Base-by-base conservation (phyloP, 2,888 invertebrate species). In the Hoplodrina ambigua region DNA sequence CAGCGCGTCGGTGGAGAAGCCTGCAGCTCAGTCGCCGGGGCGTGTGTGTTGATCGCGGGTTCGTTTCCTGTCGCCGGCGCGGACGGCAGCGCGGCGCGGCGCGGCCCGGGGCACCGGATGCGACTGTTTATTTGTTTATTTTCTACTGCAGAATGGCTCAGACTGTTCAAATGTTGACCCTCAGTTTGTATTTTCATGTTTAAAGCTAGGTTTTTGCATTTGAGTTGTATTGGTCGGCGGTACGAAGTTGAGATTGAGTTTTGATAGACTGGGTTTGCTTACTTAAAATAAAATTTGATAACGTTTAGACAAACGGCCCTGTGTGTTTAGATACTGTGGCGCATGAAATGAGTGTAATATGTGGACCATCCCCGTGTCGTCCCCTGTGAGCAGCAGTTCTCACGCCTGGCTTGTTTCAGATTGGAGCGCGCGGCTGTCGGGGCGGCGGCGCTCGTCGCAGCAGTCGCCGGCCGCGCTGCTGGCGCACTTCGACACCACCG, bases 401-500 rank as follows among this genome's bases (percentile, higher is more conserved):
- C 17, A 11, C 4, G 0, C 1, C 0, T n/a, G 5, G 4, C 15
- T 91, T 91, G 91, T 94, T 92, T 0, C 91, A 96, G 95, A 94
- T 82, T 90, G 95, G 93, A 90, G 94, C 88, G 90, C 85, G 86
- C 91, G 93, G 83, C 82, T 85, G 86, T 90, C 91, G 83, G 87
- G 85, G 84, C 93, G 92, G 82, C 94, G 95, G 54, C 92, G 94
- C 86, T 89, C 93, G 78, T 88, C 92, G 88, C 93, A 92, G 91
- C 93, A 92, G 89, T 90, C 95, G 86, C 92, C 96, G 85, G 94
- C 96, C 79, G 96, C 96, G 81, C 95, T 97, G 88, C 96, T 97
- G 84, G 97, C 97, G 77, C 96, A 96, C 91, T 97, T 97, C 92
- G 97, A 98, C 95, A 97, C 97, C 95, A 97, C 97, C 85, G 96